Evolutionary conservation across 2,113 vertebrate genomes (phyloP), one percentile per base, ranked within the genome.

Genomic region (Istiophorus platypterus): DNA sequence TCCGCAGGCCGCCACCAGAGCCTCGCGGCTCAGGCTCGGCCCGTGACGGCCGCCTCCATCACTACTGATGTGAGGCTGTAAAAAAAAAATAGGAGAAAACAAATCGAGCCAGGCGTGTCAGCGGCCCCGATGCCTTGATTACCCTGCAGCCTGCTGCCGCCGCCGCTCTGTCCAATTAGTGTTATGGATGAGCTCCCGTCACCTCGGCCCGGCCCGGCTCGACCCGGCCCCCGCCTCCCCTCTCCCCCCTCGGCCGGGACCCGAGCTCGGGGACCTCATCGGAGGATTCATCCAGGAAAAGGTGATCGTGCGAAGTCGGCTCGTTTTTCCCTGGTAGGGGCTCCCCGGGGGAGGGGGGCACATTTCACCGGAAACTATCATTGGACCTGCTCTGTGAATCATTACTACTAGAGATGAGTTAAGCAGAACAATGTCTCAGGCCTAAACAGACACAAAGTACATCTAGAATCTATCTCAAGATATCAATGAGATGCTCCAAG

Each of bases 161-260:
- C 56, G 83, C 81, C 29, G 59, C 83, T 86, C 71, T n/a, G 61
- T 83, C 85, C 81, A 92, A 89, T 91, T 92, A 91, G 67, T 34
- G 80, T 91, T 88, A 91, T 73, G 77, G 87, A 91, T 89, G 86
- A 92, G 81, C 72, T 47, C 18, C 31, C 0, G 11, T 31, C 71
- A 80, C 85, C 72, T 86, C 85, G 57, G 70, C 31, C 3, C 3
- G 14, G 29, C 59, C 10, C n/a, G n/a, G n/a, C n/a, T n/a, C n/a
- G n/a, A n/a, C n/a, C n/a, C n/a, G n/a, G 24, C 62, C 37, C 42
- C 72, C n/a, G n/a, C 0, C 22, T 0, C 22, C 3, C 26, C 26
- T 4, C 13, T 6, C 9, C 59, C 31, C 27, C 54, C 14, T 5
- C 17, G 59, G 34, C 65, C 59, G 71, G 45, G 68, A 31, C 22